Evolutionary conservation across 2,113 vertebrate genomes (phyloP), one percentile per base, ranked within the genome.

Genomic region (Megaceryle maxima): DNA sequence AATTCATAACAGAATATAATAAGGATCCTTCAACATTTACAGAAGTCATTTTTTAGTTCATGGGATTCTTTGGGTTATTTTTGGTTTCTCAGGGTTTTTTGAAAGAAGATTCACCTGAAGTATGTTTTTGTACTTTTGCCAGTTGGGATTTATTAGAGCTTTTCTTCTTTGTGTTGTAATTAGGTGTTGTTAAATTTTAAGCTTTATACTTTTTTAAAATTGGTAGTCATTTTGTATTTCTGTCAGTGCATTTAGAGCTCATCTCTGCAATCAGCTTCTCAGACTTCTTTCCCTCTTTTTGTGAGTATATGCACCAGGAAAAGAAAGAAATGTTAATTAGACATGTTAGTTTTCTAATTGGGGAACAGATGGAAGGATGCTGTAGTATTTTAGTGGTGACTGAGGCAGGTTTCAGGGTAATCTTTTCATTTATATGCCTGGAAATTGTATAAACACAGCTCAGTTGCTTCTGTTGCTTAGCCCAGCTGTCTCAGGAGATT

Each of bases 381-480:
- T 68, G 5, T 69, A 53, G 43, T 66, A 82, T 76, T 90, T 88
- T 76, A 92, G 57, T 39, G 19, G 55, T 57, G 55, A 69, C 44
- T 92, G 72, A 74, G 77, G 51, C 28, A 91, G 83, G 46, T 87
- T 96, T 94, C 59, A 62, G 80, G 43, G 68, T 56, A 87, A 81
- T 72, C 43, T 68, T 86, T 83, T 80, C 60, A 67, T 72, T 85
- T 88, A 83, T 93, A 46, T 77, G 83, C 46, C 67, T 93, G 72
- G 35, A 86, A 93, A 92, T 76, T 43, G 22, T 80, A 48, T 73
- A 84, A 94, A 78, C 50, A 59, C 35, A 69, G 57, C 26, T 73
- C 90, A 76, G 57, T 76, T 90, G 8, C 60, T 90, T 69, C 83
- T 86, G 55, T 83, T 90, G 37, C 28, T 37, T 86, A 50, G 55